Percentiles rank a stretch among this genome's conserved stretches.
These are phyloP conservation scores for Mimachlamys varia DNA, from an alignment of 2,888 invertebrate species.

Conservation along the genomic window DNA sequence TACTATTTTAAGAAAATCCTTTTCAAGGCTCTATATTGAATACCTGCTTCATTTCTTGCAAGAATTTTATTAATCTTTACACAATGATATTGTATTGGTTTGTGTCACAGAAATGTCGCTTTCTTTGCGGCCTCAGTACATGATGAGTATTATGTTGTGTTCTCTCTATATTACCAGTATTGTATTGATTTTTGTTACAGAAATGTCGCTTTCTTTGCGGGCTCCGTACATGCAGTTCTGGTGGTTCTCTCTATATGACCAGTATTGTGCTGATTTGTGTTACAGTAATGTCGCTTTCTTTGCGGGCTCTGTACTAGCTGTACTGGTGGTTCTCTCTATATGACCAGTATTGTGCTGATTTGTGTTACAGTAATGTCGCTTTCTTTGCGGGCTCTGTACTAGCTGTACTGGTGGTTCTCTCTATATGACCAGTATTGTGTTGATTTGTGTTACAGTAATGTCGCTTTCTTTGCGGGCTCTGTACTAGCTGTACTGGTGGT, in stretches of 20 bases:
- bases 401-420: conserved; percentile 90
- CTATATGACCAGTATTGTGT: conserved; percentile 97
- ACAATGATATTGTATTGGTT: no score
- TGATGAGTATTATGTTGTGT: no score
- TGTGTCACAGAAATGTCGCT: no score
- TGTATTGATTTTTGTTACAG: conserved; percentile 76
- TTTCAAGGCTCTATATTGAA: no score
- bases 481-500: conserved; percentile 91
- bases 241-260: conserved; percentile 84
- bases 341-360: conserved; percentile 97
- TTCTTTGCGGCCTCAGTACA: no score
- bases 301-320: conserved; percentile 92
- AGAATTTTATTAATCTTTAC: no score
- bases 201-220: no score
- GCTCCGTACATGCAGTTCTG: no score
- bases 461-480: conserved; percentile 94
- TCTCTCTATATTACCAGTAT: no score
- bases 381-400: conserved; percentile 94
- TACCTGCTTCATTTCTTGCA: no score
- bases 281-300: conserved; percentile 92
- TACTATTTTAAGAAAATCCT: no score
- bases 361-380: conserved; percentile 88
- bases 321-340: conserved; percentile 92
- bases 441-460: conserved; percentile 86
- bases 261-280: conserved; percentile 52